Base-by-base conservation (phyloP, 2,113 vertebrate genomes). In the Dryoscopus gambensis region DNA sequence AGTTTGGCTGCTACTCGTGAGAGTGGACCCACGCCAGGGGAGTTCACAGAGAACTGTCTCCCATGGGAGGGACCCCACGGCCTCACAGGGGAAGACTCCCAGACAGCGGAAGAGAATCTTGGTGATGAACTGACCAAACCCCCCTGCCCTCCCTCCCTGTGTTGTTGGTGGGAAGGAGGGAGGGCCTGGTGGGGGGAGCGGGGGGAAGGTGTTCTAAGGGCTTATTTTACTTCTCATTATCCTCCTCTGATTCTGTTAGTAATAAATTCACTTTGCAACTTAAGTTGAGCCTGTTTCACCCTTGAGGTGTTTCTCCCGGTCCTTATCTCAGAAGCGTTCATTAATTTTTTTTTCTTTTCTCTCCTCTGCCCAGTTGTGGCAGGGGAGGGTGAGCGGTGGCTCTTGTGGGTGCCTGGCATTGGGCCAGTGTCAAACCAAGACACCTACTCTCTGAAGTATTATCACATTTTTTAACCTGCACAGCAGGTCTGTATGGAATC, bases 371-470 rank as follows among this genome's bases (percentile, higher is more conserved):
- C 23, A 59, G 22, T 13, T 59, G 57, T 37, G 57, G 22, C n/a
- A 37, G 23, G 23, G 56, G 10, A 59, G n/a, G 23, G 10, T 11
- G n/a, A 59, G 57, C 5, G 2, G n/a, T 3, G 0, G 22, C n/a
- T 59, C 22, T 59, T 3, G 3, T 35, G n/a, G 22, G n/a, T 35
- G n/a, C 56, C 15, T 24, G 56, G n/a, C 2, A 1, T 24, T 59
- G 15, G 9, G n/a, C 10, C 56, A 59, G n/a, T 11, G n/a, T 16
- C 7, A 35, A 35, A 59, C n/a, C 56, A 59, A 2, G 2, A 59
- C 56, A 59, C 14, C 14, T 10, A 49, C 4, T 75, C 8, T 50
- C 25, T 20, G 20, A 76, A 40, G 4, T 49, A 89, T 59, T 46
- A 37, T 33, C 28, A 39, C 4, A 76, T n/a, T 63, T 77, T 63